Conservation (phyloP, 2,113 vertebrate genomes). For the Salvator merianae region DNA sequence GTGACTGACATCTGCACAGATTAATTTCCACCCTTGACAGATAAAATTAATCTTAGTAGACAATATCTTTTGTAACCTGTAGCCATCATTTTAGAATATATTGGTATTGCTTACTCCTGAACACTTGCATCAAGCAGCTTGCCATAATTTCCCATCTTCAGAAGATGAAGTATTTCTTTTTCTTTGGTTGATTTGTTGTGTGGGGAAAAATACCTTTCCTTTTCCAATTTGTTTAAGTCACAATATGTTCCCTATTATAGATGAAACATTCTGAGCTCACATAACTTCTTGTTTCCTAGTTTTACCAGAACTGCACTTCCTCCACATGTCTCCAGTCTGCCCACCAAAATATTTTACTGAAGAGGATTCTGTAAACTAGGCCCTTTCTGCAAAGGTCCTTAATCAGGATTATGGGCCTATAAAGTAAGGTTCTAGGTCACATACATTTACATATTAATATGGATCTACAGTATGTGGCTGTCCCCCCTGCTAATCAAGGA, state of each 20-base stretch:
- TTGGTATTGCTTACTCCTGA: not conserved
- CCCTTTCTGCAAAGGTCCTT: no score
- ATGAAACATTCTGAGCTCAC: not conserved
- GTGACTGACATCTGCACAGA: not conserved
- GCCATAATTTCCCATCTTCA: not conserved
- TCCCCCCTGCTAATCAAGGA: no score
- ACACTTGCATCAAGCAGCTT: not conserved
- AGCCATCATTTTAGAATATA: not conserved
- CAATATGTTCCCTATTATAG: not conserved
- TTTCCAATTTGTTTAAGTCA: not conserved
- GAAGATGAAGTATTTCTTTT: not conserved
- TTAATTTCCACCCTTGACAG: not conserved
- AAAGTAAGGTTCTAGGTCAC: no score
- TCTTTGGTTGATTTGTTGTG: not conserved
- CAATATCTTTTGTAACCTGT: not conserved
- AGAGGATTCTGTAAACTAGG: no score
- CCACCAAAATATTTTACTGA: not conserved
- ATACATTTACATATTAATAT: no score
- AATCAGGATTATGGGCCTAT: no score
- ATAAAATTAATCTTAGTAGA: slow-evolving; percentile 8
- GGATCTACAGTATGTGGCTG: no score
- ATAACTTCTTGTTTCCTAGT: not conserved
- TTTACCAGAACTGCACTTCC: not conserved
- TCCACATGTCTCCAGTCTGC: not conserved
- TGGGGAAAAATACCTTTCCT: not conserved